phyloP scores from a whole-genome alignment of 2,888 invertebrate species.

The Dendrolimus houi region DNA sequence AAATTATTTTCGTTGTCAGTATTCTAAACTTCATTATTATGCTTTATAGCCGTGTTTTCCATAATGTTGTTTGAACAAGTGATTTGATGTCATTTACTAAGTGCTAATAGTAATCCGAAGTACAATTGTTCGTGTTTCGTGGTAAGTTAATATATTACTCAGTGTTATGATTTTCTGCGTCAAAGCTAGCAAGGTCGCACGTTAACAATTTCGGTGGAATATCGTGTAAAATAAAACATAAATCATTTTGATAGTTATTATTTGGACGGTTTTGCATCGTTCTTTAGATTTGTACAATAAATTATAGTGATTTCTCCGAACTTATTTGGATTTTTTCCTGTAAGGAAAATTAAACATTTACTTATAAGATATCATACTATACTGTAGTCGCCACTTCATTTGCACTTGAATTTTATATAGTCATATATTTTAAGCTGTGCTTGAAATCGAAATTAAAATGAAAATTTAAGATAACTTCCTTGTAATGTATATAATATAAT shows the following conservation, averaged over 20 bases:
- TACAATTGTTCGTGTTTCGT: slow-evolving; percentile 10
- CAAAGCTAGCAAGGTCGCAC: slow-evolving; percentile 19
- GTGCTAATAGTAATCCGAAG: slow-evolving; percentile 26
- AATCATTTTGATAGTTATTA: neutral
- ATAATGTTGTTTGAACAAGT: slow-evolving; percentile 16
- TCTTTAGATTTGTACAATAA: neutral
- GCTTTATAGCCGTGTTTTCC: neutral
- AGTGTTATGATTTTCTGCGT: slow-evolving; percentile 13
- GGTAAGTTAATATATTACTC: slow-evolving; percentile 12
- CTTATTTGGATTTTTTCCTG: no score
- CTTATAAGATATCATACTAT: no score
- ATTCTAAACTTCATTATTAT: no score
- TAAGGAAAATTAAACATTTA: no score
- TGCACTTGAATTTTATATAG: no score
- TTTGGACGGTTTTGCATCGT: neutral
- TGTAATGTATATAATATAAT: no score
- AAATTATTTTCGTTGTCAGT: no score
- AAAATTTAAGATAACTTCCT: no score
- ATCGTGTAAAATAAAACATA: neutral
- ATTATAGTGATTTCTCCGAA: no score
- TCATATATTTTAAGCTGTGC: no score
- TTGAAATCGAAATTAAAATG: no score
- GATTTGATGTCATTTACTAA: slow-evolving; percentile 27
- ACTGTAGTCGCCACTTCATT: no score
- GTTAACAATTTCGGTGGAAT: slow-evolving; percentile 9